These are phyloP conservation scores for Catalaphyllia jardinei DNA, from an alignment of 64 coral and sea anemone genomes.

Conservation along the genomic window DNA sequence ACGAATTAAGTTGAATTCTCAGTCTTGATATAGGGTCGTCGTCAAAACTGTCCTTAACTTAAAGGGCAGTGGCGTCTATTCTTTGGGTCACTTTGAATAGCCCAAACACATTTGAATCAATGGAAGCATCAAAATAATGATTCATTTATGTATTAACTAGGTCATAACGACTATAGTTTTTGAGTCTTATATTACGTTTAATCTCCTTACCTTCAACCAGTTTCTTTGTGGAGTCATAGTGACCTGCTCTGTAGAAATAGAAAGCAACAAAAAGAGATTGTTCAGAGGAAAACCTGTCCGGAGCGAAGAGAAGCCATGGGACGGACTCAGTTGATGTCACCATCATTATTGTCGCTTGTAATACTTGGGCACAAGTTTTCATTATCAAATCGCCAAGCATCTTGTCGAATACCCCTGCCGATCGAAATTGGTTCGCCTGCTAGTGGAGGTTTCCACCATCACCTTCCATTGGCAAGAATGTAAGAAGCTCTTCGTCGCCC, in stretches of 20 bases:
- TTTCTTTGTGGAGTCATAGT: constrained; percentile 30
- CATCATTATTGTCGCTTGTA: constrained; percentile 29
- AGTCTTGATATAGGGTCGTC: too few species aligned
- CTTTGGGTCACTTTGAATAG: too few species aligned
- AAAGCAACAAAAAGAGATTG: constrained; percentile 6
- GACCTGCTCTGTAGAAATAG: constrained; percentile 28
- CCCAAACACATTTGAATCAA: too few species aligned
- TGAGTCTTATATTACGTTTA: too few species aligned
- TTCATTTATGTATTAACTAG: too few species aligned
- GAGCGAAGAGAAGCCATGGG: constrained; percentile 5
- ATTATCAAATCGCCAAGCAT: constrained; percentile 44
- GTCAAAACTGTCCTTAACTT: too few species aligned
- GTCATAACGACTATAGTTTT: too few species aligned
- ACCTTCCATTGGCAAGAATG: not conserved
- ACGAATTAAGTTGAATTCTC: too few species aligned
- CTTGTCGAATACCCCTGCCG: constrained; percentile 24
- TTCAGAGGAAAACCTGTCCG: not conserved
- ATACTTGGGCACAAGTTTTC: constrained; percentile 11
- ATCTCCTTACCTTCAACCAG: not conserved
- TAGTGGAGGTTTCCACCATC: not conserved
- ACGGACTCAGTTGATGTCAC: constrained; percentile 38
- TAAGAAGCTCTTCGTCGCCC: not conserved
- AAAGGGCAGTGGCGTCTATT: too few species aligned
- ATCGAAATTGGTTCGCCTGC: not conserved
- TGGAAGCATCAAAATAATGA: too few species aligned